These are phyloP conservation scores for Belonocnema kinseyi DNA, from an alignment of 1,140 invertebrate species.

Conservation along the genomic window DNA sequence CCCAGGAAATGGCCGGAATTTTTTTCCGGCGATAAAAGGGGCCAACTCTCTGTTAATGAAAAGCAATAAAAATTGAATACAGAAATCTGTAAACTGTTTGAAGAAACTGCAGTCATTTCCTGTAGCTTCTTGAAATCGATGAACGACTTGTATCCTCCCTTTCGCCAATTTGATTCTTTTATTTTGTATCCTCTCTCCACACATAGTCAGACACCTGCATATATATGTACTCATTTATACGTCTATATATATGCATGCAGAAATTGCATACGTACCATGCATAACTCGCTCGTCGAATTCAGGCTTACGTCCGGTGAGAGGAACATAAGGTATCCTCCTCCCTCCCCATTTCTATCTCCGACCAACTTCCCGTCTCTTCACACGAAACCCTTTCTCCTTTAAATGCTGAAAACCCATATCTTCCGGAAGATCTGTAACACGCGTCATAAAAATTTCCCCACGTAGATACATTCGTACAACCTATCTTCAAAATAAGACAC, in stretches of 20 bases:
- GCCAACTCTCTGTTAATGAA: too few relatives aligned
- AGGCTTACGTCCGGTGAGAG: slow-evolving; percentile 25
- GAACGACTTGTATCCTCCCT: slow-evolving; percentile 24
- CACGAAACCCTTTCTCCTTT: slow-evolving; percentile 1
- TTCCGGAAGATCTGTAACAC: neutral
- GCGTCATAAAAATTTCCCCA: slow-evolving; percentile 13
- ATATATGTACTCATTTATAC: neutral
- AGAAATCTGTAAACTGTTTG: too few relatives aligned
- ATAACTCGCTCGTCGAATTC: slow-evolving; percentile 5
- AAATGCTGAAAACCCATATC: neutral
- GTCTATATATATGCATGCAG: neutral
- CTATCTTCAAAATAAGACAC: neutral
- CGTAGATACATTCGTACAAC: neutral
- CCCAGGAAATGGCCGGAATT: too few relatives aligned
- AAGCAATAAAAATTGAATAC: too few relatives aligned
- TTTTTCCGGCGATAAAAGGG: too few relatives aligned
- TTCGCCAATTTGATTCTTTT: neutral
- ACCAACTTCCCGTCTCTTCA: neutral
- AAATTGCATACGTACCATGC: neutral
- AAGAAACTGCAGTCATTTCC: too few relatives aligned
- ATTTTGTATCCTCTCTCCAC: slow-evolving; percentile 7
- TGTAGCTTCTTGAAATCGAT: neutral
- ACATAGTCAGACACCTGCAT: neutral
- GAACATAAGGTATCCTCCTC: neutral
- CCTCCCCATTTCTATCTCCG: neutral